phyloP scores from a whole-genome alignment of 1,140 invertebrate species.

The Danaus melanippus region DNA sequence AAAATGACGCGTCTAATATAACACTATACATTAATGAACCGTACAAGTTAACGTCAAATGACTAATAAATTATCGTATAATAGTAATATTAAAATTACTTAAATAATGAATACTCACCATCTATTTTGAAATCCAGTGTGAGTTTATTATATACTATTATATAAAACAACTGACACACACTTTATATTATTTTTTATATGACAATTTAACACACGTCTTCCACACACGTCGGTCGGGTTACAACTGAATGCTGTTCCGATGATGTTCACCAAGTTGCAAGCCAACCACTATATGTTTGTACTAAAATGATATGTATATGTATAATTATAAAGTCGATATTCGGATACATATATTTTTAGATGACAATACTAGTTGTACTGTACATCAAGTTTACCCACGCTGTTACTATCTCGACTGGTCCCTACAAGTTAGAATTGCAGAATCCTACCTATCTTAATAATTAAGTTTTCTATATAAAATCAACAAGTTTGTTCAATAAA shows the following conservation, averaged over 20 bases:
- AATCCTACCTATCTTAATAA: no score
- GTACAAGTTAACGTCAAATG: no score
- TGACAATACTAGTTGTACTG: no score
- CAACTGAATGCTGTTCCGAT: conserved; percentile 36
- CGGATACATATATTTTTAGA: no score
- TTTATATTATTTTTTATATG: conserved; percentile 23
- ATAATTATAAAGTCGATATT: conserved; percentile 19
- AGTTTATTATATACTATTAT: conserved; percentile 14
- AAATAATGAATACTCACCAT: conserved; percentile 31
- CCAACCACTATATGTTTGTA: conserved; percentile 8
- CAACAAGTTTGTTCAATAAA: no score
- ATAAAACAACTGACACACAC: conserved; percentile 21
- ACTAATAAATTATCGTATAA: no score
- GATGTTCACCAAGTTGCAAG: conserved; percentile 33
- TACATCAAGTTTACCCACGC: conserved; percentile 24
- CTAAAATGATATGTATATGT: conserved; percentile 22
- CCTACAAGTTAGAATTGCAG: no score
- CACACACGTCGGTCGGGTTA: conserved; percentile 16
- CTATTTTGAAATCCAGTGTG: conserved; percentile 58
- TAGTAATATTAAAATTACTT: no score
- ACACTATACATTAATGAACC: no score
- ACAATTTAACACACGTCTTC: conserved; percentile 28
- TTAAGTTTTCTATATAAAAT: no score
- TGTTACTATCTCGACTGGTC: no score
- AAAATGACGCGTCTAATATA: no score